Base-by-base conservation (phyloP, 2,113 vertebrate genomes). In the Trochalopteron elliotii region DNA sequence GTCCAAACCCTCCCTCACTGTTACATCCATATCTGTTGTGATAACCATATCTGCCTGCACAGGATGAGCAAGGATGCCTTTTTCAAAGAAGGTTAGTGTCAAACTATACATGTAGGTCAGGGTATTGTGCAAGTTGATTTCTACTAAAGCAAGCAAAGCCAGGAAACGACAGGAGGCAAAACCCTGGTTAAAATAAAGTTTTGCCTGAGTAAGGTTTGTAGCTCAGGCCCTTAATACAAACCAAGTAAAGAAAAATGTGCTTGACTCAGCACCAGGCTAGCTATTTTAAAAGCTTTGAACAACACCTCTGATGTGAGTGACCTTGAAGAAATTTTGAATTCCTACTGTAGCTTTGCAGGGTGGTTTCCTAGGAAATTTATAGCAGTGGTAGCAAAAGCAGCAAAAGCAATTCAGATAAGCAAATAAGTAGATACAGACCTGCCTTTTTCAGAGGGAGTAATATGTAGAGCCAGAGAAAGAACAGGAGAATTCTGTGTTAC, bases 281-380 rank as follows among this genome's bases (percentile, higher is more conserved):
- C 87, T 89, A 67, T 88, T 96, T 94, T 59, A 80, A 88, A 96
- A 77, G 67, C 85, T 91, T 96, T 96, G 91, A 96, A 87, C 60
- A 87, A 64, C 61, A 85, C 18, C 37, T 95, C 89, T 91, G 87
- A 96, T 93, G 60, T 77, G 71, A 55, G 39, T 88, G 91, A 77
- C 93, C 90, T 94, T 91, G 85, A 91, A 95, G 82, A 88, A 90
- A 86, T 83, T 74, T 86, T 83, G 39, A 94, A 83, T 92, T 92
- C 79, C 65, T 81, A 77, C n/a, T 0, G 3, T 63, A 49, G 60
- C 76, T 96, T 95, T 86, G 33, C 60, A 77, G 52, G 28, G 37
- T 75, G 64, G 40, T 90, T 95, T 94, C 88, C 90, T 86, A 81
- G 76, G 90, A 90, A 96, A 90, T 95, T 81, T 77, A 80, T 81